Percentiles rank a stretch among this genome's conserved stretches.
These are phyloP conservation scores for Psococerastis gibbosa DNA, from an alignment of 2,888 invertebrate species.

Conservation along the genomic window DNA sequence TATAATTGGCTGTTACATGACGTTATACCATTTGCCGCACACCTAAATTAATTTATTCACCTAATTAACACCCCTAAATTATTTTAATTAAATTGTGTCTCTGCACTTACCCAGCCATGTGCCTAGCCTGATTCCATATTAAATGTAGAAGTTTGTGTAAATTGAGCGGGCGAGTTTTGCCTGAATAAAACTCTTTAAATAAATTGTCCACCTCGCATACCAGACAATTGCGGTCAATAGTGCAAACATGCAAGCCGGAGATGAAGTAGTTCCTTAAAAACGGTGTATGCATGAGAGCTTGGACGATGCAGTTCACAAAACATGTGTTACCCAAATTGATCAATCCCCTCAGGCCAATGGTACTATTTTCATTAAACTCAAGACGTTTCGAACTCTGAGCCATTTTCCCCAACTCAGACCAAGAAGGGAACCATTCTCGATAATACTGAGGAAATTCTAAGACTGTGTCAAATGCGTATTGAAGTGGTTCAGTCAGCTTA, in stretches of 20 bases:
- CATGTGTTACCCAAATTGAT: conserved; percentile 95
- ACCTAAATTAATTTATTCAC: no score
- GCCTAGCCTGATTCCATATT: conserved; percentile 92
- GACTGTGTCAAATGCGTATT: conserved; percentile 11
- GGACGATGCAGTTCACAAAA: conserved; percentile 94
- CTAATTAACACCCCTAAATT: no score
- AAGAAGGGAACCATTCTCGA: conserved; percentile 56
- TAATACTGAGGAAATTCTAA: conserved; percentile 6
- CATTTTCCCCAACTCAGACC: conserved; percentile 55
- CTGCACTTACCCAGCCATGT: conserved; percentile 63
- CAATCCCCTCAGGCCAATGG: conserved; percentile 78
- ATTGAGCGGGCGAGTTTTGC: conserved; percentile 69
- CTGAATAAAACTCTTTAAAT: conserved; percentile 82
- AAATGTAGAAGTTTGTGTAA: conserved; percentile 77
- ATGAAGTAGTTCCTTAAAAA: conserved; percentile 87
- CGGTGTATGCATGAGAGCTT: conserved; percentile 87
- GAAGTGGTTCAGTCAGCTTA: conserved; percentile 4
- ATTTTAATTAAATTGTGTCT: no score
- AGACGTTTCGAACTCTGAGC: conserved; percentile 57
- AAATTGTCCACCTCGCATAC: conserved; percentile 90
- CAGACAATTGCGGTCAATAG: conserved; percentile 20
- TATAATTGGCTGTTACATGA: no score
- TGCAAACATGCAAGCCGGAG: conserved; percentile 80
- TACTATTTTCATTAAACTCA: conserved; percentile 59
- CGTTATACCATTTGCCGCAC: no score